Evolutionary conservation across 2,797 vertebrate genomes (phyloP).

Genomic region (Acestrorhynchus altus): DNA sequence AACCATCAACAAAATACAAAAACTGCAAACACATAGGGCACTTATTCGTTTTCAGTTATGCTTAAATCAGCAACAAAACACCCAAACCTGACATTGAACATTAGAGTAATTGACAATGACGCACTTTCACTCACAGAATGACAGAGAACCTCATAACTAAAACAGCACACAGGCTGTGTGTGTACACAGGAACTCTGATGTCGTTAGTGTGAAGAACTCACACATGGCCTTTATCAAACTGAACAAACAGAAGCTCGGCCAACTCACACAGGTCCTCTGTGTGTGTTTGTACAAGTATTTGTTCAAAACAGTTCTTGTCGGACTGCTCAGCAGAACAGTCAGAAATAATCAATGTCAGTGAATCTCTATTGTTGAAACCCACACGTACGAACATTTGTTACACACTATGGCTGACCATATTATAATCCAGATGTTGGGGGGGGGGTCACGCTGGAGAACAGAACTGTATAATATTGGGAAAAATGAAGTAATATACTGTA

Average conservation of each 20-base stretch:
- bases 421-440: too few species aligned
- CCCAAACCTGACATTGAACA: too few species aligned
- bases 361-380: neutral
- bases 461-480: too few species aligned
- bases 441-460: too few species aligned
- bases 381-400: neutral
- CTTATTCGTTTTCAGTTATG: too few species aligned
- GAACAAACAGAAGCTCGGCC: conserved; percentile 10
- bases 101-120: neutral
- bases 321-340: neutral
- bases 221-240: conserved; percentile 5
- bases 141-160: neutral
- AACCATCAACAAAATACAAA: too few species aligned
- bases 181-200: conserved; percentile 1
- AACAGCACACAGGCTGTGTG: neutral
- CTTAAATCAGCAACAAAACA: too few species aligned
- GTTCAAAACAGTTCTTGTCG: neutral
- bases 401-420: too few species aligned
- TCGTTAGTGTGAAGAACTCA: neutral
- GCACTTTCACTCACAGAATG: neutral
- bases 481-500: too few species aligned
- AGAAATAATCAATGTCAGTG: neutral
- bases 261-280: conserved; percentile 1
- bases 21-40: too few species aligned
- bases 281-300: neutral